Conservation (phyloP, 2,888 invertebrate genomes). For the Pasiphila rectangulata region DNA sequence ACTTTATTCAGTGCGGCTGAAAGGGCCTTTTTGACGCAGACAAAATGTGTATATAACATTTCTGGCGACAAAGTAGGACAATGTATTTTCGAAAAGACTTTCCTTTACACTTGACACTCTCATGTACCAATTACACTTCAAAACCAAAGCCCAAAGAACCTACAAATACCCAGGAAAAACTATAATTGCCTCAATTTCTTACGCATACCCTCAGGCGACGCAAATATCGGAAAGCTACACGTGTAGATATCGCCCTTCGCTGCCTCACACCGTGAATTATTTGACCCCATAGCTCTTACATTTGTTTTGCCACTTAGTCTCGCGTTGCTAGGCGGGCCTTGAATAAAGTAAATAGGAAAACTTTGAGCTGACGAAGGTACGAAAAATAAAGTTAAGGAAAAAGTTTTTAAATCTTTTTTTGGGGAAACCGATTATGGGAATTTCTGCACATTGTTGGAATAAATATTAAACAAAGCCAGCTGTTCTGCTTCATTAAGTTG, state of each 20-base stretch:
- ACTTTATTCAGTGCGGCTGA: too few relatives aligned
- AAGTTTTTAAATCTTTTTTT: neutral
- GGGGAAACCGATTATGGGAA: neutral
- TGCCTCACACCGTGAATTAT: conserved; percentile 12
- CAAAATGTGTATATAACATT: too few relatives aligned
- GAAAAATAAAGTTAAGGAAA: neutral
- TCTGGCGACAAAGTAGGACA: too few relatives aligned
- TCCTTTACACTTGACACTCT: too few relatives aligned
- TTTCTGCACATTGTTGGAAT: neutral
- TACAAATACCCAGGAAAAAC: neutral
- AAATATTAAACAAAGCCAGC: conserved; percentile 12
- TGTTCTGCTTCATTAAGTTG: conserved; percentile 15
- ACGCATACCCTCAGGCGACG: conserved; percentile 4
- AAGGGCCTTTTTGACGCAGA: too few relatives aligned
- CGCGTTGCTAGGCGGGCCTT: neutral
- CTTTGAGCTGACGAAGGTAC: neutral
- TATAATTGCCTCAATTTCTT: neutral
- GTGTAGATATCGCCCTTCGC: conserved; percentile 8
- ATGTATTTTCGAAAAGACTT: too few relatives aligned
- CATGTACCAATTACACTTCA: neutral
- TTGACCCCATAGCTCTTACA: conserved; percentile 4
- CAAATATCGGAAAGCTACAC: conserved; percentile 8
- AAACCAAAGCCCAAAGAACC: neutral
- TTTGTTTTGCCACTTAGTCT: conserved; percentile 1
- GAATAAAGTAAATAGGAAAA: neutral